Conservation (phyloP, 2,888 invertebrate species). For the Julus scandinavius region DNA sequence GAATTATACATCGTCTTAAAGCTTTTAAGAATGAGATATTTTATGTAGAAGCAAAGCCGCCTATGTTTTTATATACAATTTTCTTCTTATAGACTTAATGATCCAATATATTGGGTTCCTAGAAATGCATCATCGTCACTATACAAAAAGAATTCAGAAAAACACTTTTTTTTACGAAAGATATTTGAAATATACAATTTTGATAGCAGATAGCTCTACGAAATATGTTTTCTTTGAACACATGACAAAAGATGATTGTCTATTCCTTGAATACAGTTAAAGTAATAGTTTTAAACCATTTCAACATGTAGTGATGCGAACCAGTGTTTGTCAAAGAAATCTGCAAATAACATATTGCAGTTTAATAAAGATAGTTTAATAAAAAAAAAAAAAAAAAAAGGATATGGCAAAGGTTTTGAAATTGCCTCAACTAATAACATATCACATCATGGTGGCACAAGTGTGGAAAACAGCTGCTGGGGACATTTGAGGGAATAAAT, state of each 20-base stretch:
- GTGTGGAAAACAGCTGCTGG: not conserved
- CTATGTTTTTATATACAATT: slow-evolving; percentile 10
- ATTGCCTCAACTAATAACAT: not conserved
- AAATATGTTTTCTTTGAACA: not conserved
- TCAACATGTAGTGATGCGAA: too few relatives aligned
- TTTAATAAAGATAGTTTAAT: too few relatives aligned
- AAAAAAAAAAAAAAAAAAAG: too few relatives aligned
- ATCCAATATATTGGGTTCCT: not conserved
- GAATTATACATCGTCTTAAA: not conserved
- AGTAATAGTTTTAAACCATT: too few relatives aligned
- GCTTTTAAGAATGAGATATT: not conserved
- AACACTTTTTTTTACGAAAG: not conserved
- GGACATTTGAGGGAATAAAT: not conserved
- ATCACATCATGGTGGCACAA: not conserved
- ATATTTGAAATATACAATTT: slow-evolving; percentile 25
- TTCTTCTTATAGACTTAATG: not conserved
- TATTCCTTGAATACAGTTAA: not conserved
- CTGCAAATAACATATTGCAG: too few relatives aligned
- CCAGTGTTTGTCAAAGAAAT: too few relatives aligned
- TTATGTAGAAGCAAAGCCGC: not conserved
- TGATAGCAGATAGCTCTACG: not conserved
- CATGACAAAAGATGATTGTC: not conserved
- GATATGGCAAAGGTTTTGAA: too few relatives aligned
- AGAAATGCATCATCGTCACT: not conserved
- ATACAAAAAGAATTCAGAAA: not conserved